phyloP scores from a whole-genome alignment of 2,888 invertebrate genomes.

The Limnephilus rhombicus region DNA sequence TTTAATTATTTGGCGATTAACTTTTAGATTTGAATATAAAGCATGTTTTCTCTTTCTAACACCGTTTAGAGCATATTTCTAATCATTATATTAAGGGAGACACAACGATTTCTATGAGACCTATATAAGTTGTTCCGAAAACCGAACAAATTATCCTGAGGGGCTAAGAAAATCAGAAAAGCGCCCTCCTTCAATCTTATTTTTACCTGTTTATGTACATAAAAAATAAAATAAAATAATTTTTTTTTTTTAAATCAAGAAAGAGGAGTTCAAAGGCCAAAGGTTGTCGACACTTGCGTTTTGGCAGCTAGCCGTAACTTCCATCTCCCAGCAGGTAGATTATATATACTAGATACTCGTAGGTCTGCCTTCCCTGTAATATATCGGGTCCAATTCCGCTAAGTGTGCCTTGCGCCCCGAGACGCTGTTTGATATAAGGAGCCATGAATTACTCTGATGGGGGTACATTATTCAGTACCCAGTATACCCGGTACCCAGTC shows the following conservation, averaged over 20 bases:
- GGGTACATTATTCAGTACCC: slow-evolving; percentile 27
- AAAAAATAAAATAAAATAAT: not conserved
- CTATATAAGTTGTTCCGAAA: too few species aligned
- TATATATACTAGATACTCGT: not conserved
- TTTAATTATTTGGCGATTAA: too few species aligned
- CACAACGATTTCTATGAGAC: too few species aligned
- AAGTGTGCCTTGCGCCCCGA: not conserved
- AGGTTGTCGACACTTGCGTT: not conserved
- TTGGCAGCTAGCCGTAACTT: not conserved
- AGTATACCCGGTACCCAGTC: not conserved
- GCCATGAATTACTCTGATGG: slow-evolving; percentile 50
- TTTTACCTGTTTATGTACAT: not conserved
- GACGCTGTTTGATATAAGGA: slow-evolving; percentile 9
- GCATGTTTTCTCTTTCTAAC: too few species aligned
- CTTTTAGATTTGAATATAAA: too few species aligned
- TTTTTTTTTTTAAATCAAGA: not conserved
- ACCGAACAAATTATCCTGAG: too few species aligned
- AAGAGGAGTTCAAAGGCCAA: not conserved
- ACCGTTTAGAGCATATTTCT: too few species aligned
- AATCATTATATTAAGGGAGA: too few species aligned
- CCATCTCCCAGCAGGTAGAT: not conserved
- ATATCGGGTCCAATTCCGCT: slow-evolving; percentile 22
- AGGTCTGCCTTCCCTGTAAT: slow-evolving; percentile 16
- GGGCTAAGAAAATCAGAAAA: too few species aligned
- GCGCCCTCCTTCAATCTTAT: too few species aligned